A percentile compares a stretch with the other conserved stretches of the same genome.
These are phyloP conservation scores for Alitta virens DNA, from an alignment of 2,888 invertebrate species.

Conservation along the genomic window DNA sequence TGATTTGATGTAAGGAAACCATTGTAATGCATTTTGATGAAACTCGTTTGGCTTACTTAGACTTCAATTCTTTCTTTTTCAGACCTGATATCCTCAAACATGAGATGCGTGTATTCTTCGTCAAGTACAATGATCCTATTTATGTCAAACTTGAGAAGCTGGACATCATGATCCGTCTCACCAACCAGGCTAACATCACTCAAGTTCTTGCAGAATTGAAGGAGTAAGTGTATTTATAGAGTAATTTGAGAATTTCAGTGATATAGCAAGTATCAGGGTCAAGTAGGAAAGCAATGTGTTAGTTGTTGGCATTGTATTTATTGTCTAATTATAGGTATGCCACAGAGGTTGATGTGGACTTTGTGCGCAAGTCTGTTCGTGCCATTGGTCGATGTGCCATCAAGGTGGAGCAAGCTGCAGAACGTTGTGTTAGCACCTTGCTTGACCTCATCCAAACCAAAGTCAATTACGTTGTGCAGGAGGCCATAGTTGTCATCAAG, in stretches of 20 bases:
- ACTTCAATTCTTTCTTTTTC: constrained; percentile 1
- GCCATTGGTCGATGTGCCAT: constrained; percentile 99
- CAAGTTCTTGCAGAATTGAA: constrained; percentile 92
- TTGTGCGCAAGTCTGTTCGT: constrained; percentile 96
- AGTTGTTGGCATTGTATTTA: too few species aligned
- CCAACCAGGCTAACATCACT: constrained; percentile 95
- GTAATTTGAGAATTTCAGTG: neutral
- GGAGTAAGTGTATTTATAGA: constrained; percentile 64
- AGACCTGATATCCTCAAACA: constrained; percentile 94
- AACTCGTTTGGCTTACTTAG: too few species aligned
- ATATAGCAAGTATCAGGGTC: too few species aligned
- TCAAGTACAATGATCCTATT: constrained; percentile 99
- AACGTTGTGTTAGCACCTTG: constrained; percentile 95
- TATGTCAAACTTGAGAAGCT: constrained; percentile 98
- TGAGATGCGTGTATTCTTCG: constrained; percentile 99
- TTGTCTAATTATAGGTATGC: constrained; percentile 66
- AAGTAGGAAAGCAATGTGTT: too few species aligned
- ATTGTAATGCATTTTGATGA: too few species aligned
- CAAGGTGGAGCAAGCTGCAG: constrained; percentile 96
- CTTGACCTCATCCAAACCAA: constrained; percentile 98
- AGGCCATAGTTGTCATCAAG: constrained; percentile 99
- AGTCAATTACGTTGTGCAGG: constrained; percentile 99
- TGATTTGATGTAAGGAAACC: too few species aligned
- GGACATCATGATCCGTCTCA: constrained; percentile 98
- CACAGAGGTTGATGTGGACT: constrained; percentile 99